Evolutionary conservation across 2,888 invertebrate species (phyloP).

Genomic region (Polydrusus tereticollis): DNA sequence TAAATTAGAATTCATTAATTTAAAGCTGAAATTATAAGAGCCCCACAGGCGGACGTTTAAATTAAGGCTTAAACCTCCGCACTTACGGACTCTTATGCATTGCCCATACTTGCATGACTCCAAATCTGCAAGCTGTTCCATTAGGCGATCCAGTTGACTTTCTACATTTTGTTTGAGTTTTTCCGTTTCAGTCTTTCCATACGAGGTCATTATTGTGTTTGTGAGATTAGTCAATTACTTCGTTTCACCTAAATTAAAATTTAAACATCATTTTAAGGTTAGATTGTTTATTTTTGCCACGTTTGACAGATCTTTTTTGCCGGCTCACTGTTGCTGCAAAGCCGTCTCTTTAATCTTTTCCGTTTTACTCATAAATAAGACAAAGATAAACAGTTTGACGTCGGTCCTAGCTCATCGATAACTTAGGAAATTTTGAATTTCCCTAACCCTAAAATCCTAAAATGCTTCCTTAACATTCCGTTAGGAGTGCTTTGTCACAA

Average conservation of each 20-base stretch:
- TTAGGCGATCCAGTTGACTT: constrained; percentile 76
- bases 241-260: constrained; percentile 23
- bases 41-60: background rate
- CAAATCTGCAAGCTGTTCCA: constrained; percentile 78
- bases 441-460: too few relatives aligned
- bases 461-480: constrained; percentile 60
- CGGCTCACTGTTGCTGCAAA: constrained; percentile 14
- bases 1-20: too few relatives aligned
- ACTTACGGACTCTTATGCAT: background rate
- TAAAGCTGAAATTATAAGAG: background rate
- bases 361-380: background rate
- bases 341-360: background rate
- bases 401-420: constrained; percentile 13
- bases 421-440: constrained; percentile 27
- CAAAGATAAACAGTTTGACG: constrained; percentile 19
- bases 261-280: constrained; percentile 51
- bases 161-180: constrained; percentile 75
- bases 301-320: constrained; percentile 49
- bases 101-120: constrained; percentile 75
- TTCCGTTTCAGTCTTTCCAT: constrained; percentile 74
- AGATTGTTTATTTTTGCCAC: constrained; percentile 54
- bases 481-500: constrained; percentile 65
- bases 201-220: constrained; percentile 66
- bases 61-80: background rate
- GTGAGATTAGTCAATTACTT: constrained; percentile 14